phyloP scores from a whole-genome alignment of 2,888 invertebrate genomes.

The Xestia sexstrigata region DNA sequence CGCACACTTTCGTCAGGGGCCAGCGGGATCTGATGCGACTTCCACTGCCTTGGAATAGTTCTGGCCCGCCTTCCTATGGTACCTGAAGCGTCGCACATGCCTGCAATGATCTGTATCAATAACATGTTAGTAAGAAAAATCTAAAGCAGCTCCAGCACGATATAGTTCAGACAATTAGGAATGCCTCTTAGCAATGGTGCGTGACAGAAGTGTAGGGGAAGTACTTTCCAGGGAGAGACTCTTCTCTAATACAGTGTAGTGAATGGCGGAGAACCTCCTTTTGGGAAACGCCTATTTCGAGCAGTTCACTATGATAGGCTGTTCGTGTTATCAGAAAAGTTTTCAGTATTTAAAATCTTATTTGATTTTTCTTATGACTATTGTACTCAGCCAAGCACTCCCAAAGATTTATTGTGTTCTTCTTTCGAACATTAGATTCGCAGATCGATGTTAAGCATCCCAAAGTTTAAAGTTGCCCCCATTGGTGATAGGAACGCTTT shows the following conservation, averaged over 20 bases:
- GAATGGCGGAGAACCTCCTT: neutral
- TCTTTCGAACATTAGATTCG: neutral
- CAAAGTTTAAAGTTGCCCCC: neutral
- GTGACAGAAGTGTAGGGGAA: neutral
- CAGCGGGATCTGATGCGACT: too few species aligned
- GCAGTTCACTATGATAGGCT: neutral
- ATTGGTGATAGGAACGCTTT: neutral
- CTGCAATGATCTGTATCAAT: too few species aligned
- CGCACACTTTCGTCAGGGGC: too few species aligned
- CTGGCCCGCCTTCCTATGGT: too few species aligned
- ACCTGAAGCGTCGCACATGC: too few species aligned
- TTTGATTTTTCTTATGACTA: neutral
- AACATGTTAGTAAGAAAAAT: too few species aligned
- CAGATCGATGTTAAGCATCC: neutral
- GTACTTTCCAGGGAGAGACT: neutral
- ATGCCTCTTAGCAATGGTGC: neutral
- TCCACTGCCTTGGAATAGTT: too few species aligned
- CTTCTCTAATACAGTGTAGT: neutral
- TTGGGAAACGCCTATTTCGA: conserved; percentile 11
- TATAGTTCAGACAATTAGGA: too few species aligned
- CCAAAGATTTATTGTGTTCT: neutral
- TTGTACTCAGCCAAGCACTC: too few species aligned
- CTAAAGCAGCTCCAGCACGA: too few species aligned
- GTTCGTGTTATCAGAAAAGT: neutral
- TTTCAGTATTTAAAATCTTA: neutral